A percentile compares a stretch with the other conserved stretches of the same genome.
These are phyloP conservation scores for Ashinkailepas kermadecensis DNA, from an alignment of 2,888 invertebrate species.

Conservation along the genomic window DNA sequence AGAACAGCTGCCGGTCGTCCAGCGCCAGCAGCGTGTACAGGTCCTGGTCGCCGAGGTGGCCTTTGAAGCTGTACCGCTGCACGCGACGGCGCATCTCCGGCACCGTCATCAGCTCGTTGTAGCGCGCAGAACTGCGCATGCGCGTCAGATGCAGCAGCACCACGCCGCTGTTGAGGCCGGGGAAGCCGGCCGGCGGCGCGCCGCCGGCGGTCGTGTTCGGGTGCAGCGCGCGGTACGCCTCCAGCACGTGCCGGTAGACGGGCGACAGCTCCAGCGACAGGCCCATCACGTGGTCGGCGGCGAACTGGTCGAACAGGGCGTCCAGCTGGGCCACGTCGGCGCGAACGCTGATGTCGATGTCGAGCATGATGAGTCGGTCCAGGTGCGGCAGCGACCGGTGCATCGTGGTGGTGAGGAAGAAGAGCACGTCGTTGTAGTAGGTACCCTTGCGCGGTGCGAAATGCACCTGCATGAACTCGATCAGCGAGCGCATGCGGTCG, in stretches of 20 bases:
- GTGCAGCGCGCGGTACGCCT: conserved; percentile 55
- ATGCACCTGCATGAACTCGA: conserved; percentile 30
- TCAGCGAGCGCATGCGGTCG: conserved; percentile 27
- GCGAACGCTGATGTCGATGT: conserved; percentile 67
- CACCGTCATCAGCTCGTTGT: conserved; percentile 23
- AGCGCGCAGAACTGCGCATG: conserved; percentile 52
- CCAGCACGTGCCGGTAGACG: conserved; percentile 66
- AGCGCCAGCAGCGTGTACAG: conserved; percentile 64
- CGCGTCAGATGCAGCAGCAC: conserved; percentile 60
- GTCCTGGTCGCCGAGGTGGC: conserved; percentile 75
- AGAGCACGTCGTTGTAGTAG: conserved; percentile 69
- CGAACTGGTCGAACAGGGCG: conserved; percentile 58
- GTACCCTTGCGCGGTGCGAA: conserved; percentile 40
- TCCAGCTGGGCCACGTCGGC: conserved; percentile 59
- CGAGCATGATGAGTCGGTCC: conserved; percentile 59
- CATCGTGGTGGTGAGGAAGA: conserved; percentile 66
- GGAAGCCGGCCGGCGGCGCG: conserved; percentile 46
- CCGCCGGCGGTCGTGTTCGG: conserved; percentile 56
- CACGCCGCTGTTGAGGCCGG: conserved; percentile 76
- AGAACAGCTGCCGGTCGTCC: conserved; percentile 62
- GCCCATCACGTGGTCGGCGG: conserved; percentile 54
- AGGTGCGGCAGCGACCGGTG: conserved; percentile 59
- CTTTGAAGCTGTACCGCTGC: conserved; percentile 45
- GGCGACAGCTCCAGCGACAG: conserved; percentile 66
- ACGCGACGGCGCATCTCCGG: conserved; percentile 37